Evolutionary conservation across 64 coral and sea anemone species (phyloP).

Genomic region (Trachythela sp.): DNA sequence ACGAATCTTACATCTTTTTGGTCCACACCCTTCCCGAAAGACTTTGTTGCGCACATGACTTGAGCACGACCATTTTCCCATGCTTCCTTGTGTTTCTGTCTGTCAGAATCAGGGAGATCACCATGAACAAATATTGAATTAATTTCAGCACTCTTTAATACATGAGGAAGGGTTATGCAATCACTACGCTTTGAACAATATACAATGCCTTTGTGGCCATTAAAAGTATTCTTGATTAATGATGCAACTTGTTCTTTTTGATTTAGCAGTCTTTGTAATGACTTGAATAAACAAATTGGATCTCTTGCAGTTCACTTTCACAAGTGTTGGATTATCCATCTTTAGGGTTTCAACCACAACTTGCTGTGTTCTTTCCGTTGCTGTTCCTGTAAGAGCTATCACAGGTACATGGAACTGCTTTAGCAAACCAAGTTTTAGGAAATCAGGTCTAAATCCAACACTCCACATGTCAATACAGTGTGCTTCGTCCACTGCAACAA

Average conservation of each 20-base stretch:
- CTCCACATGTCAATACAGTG: constrained; percentile 40
- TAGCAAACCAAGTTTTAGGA: background rate
- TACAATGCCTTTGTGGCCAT: constrained; percentile 30
- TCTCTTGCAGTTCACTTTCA: background rate
- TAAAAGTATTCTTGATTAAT: background rate
- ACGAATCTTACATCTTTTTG: too few relatives aligned
- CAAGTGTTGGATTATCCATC: background rate
- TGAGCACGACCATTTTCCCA: background rate
- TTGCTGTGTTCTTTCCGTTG: constrained; percentile 6
- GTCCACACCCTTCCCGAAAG: background rate
- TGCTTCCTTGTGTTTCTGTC: background rate
- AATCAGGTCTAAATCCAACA: constrained; percentile 29
- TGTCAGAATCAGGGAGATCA: background rate
- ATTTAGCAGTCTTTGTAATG: background rate
- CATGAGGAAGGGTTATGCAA: background rate
- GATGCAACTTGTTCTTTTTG: background rate
- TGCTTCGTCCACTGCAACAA: constrained; percentile 24
- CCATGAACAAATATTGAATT: background rate
- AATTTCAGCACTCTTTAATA: background rate
- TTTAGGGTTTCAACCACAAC: background rate
- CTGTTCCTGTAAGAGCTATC: constrained; percentile 28
- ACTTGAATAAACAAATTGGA: background rate
- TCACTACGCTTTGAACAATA: constrained; percentile 32
- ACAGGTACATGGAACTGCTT: background rate
- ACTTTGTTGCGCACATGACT: too few relatives aligned